phyloP scores from a whole-genome alignment of 2,888 invertebrate species.

The Morpho achilles region DNA sequence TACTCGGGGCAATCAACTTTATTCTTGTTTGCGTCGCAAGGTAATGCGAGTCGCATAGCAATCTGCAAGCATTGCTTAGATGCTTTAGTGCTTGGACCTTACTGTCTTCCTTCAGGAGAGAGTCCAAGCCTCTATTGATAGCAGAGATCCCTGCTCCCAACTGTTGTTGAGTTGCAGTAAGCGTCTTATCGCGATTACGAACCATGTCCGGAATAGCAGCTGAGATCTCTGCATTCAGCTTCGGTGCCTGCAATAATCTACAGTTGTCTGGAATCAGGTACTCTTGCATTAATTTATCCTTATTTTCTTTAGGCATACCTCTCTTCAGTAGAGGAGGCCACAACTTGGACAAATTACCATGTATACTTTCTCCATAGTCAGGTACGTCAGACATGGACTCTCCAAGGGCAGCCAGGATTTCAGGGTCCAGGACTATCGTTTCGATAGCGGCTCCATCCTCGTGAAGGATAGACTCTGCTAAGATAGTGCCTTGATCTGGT shows the following conservation, averaged over 20 bases:
- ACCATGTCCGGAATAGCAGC: slow-evolving; percentile 19
- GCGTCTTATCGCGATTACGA: not conserved
- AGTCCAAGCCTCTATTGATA: not conserved
- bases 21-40: slow-evolving; percentile 10
- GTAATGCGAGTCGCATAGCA: slow-evolving; percentile 20
- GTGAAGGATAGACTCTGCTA: not conserved
- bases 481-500: not conserved
- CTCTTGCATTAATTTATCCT: slow-evolving; percentile 19
- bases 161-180: slow-evolving; percentile 1
- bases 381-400: slow-evolving; percentile 11
- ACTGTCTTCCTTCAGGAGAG: not conserved
- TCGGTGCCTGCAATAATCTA: slow-evolving; percentile 17
- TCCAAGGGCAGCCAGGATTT: slow-evolving; percentile 22
- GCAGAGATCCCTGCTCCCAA: slow-evolving; percentile 5
- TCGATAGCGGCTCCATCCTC: not conserved
- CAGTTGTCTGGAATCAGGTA: slow-evolving; percentile 12
- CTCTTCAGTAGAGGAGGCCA: slow-evolving; percentile 23
- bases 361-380: slow-evolving; percentile 19
- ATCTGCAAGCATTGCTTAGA: slow-evolving; percentile 22
- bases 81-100: slow-evolving; percentile 3
- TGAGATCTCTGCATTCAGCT: slow-evolving; percentile 19
- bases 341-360: slow-evolving; percentile 12
- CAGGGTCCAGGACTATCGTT: slow-evolving; percentile 11
- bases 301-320: slow-evolving; percentile 21
- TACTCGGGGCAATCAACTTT: slow-evolving; percentile 10